These are phyloP conservation scores for Paracyclopina nana DNA, from an alignment of 1,140 invertebrate genomes.

Conservation along the genomic window DNA sequence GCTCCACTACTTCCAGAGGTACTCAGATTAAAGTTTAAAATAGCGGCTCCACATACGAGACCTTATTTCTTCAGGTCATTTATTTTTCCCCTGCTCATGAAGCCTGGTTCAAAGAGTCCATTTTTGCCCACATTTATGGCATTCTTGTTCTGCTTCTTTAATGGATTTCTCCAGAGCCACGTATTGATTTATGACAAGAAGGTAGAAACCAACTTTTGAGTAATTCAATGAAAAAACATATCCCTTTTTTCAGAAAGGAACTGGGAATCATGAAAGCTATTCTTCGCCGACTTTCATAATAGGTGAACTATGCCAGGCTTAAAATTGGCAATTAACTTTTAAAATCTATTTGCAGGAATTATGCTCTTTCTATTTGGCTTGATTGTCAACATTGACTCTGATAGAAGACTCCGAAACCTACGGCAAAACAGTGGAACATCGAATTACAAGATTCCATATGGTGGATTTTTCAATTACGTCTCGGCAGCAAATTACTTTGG, in stretches of 20 bases:
- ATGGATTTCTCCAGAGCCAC: neutral
- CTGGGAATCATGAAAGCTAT: too few species aligned
- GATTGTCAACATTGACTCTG: neutral
- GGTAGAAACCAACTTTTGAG: neutral
- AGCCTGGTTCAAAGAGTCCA: neutral
- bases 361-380: neutral
- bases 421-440: neutral
- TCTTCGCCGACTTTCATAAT: too few species aligned
- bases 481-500: neutral
- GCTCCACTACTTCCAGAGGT: slow-evolving; percentile 1
- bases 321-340: neutral
- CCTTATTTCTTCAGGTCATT: neutral
- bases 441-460: neutral
- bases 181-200: neutral
- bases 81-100: neutral
- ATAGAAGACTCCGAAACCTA: neutral
- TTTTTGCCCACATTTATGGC: neutral
- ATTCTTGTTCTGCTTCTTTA: neutral
- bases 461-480: neutral
- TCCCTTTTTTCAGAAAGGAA: neutral
- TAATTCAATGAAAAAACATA: neutral
- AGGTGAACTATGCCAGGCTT: neutral
- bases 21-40: neutral
- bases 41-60: neutral
- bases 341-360: neutral